Base-by-base conservation (phyloP, 2,888 invertebrate genomes). In the Drosophila gaucha region DNA sequence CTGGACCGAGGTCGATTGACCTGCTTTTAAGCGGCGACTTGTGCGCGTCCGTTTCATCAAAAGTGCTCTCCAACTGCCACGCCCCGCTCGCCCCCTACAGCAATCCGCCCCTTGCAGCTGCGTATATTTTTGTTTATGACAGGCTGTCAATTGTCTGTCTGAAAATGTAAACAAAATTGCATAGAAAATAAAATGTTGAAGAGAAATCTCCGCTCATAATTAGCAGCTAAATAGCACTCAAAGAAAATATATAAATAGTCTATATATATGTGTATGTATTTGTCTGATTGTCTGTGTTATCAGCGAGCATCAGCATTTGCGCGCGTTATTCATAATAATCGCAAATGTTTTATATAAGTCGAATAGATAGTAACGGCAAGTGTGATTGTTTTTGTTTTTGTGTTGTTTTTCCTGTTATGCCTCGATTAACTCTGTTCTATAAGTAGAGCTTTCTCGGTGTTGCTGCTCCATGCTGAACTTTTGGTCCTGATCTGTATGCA, bases 1-100 rank as follows among this genome's bases (percentile, higher is more conserved):
- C 64, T 67, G 69, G 55, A 58, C 44, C 74, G 82, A 84, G 90
- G 89, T 90, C 90, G 74, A 77, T 67, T 85, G 89, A 89, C 88
- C 90, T 73, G 80, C 74, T 86, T 85, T 85, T 80, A 84, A 83
- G 83, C 72, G 75, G 52, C 49, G 67, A 60, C 75, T 78, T 83
- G 71, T 74, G 71, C 55, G 60, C 68, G 66, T 71, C 51, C 70
- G 68, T 66, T 65, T 63, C 80, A 77, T 70, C 66, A 43, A 69
- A 79, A 74, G 68, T 63, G 62, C 65, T 66, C 55, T 39, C 49
- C 31, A 63, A 16, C 44, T 63, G 18, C 30, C 35, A 28, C n/a
- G n/a, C 35, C 31, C 20, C 35, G 30, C 14, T 20, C 20, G 30
- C 14, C 24, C 20, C 20, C 3, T 5, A 10, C 6, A 26, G 14